Percentiles rank a stretch among this genome's conserved stretches.
These are phyloP conservation scores for Neoaliturus tenellus DNA, from an alignment of 2,888 invertebrate species.

Conservation along the genomic window DNA sequence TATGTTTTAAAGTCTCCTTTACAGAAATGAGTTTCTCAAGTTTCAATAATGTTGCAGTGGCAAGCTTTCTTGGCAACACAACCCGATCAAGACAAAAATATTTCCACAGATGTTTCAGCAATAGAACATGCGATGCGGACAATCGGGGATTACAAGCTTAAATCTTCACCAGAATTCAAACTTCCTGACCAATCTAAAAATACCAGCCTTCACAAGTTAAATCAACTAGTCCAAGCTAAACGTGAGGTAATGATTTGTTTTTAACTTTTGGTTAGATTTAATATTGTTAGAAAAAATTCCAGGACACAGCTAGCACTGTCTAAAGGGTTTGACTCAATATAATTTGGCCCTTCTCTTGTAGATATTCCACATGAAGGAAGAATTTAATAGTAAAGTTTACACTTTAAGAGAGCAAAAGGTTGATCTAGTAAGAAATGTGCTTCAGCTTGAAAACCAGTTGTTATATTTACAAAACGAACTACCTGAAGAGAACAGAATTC, in stretches of 20 bases:
- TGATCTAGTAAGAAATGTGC: conserved; percentile 42
- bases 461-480: conserved; percentile 35
- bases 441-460: conserved; percentile 14
- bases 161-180: conserved; percentile 45
- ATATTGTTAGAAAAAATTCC: no score
- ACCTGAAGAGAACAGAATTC: conserved; percentile 16
- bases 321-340: no score
- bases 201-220: conserved; percentile 46
- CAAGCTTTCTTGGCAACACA: conserved; percentile 50
- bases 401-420: conserved; percentile 51
- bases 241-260: conserved; percentile 49
- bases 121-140: conserved; percentile 55
- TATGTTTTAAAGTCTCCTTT: no score
- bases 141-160: conserved; percentile 57
- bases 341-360: conserved; percentile 22
- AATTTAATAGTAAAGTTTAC: conserved; percentile 53
- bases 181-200: conserved; percentile 30
- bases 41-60: conserved; percentile 56
- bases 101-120: conserved; percentile 30
- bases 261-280: no score
- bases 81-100: conserved; percentile 47
- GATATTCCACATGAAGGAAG: conserved; percentile 54
- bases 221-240: conserved; percentile 45
- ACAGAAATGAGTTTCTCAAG: no score
- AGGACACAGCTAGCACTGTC: no score